These are phyloP conservation scores for Anastrepha ludens DNA, from an alignment of 1,140 invertebrate genomes.

Conservation along the genomic window DNA sequence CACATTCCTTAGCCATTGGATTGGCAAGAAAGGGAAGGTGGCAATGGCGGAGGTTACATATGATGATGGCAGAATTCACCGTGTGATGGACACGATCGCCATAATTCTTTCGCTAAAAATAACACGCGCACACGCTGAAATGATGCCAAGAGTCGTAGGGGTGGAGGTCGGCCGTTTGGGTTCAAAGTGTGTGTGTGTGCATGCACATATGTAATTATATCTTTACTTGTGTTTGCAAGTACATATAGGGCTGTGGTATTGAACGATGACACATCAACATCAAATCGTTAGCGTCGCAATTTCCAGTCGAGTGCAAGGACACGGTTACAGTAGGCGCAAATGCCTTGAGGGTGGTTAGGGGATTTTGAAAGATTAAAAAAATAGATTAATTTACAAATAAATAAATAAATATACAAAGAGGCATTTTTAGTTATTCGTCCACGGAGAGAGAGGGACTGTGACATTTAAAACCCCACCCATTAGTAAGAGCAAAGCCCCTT, in stretches of 20 bases:
- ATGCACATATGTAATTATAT: background rate
- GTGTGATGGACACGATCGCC: slow-evolving; percentile 29
- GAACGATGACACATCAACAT: background rate
- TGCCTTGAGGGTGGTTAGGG: background rate
- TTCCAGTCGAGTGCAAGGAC: background rate
- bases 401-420: no score
- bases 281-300: background rate
- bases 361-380: no score
- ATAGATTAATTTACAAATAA: no score
- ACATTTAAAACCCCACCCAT: no score
- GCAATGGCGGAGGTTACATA: background rate
- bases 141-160: background rate
- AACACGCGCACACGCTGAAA: slow-evolving; percentile 25
- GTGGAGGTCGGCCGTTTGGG: background rate
- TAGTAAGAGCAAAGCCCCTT: no score
- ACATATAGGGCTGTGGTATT: background rate
- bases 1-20: background rate
- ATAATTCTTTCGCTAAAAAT: slow-evolving; percentile 46
- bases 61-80: background rate
- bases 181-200: background rate
- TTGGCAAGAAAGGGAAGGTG: background rate
- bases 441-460: no score
- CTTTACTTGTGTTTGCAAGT: background rate
- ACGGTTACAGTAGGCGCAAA: background rate
- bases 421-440: no score